A percentile compares a stretch with the other conserved stretches of the same genome.
These are phyloP conservation scores for Ambastaia sidthimunki DNA, from an alignment of 2,797 vertebrate genomes.

Conservation along the genomic window DNA sequence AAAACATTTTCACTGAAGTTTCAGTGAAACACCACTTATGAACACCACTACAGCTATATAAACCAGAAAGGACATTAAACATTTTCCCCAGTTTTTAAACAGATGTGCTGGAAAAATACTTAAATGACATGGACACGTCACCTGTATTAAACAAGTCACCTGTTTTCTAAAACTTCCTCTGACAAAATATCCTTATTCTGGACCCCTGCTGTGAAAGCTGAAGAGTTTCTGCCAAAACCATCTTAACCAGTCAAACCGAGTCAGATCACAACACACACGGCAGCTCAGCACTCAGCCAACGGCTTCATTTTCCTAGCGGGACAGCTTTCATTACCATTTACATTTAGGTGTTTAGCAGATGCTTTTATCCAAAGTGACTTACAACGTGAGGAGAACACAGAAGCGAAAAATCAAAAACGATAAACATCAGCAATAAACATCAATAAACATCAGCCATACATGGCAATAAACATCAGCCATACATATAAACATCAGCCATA, in stretches of 20 bases:
- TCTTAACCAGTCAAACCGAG: constrained; percentile 22
- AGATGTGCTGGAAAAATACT: not conserved
- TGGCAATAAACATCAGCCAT: no score
- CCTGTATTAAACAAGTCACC: constrained; percentile 4
- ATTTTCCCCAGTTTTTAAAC: constrained; percentile 2
- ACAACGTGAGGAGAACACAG: no score
- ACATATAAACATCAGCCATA: no score
- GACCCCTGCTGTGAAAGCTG: constrained; percentile 17
- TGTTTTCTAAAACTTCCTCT: constrained; percentile 14
- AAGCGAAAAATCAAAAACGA: no score
- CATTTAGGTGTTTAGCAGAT: no score
- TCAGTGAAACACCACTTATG: no score
- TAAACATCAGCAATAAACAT: no score
- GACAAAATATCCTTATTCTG: constrained; percentile 33
- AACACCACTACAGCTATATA: not conserved
- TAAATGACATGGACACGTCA: not conserved
- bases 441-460: no score
- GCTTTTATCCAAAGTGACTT: no score
- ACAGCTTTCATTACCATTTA: constrained; percentile 25
- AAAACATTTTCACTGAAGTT: no score
- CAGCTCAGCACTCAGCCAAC: constrained; percentile 22
- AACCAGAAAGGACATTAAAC: not conserved
- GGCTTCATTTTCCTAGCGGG: constrained; percentile 16
- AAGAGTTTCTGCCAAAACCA: constrained; percentile 9
- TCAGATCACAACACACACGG: constrained; percentile 12